A percentile compares a stretch with the other conserved stretches of the same genome.
phyloP scores from a whole-genome alignment of 2,113 vertebrate species.

The Grallaria varia region DNA sequence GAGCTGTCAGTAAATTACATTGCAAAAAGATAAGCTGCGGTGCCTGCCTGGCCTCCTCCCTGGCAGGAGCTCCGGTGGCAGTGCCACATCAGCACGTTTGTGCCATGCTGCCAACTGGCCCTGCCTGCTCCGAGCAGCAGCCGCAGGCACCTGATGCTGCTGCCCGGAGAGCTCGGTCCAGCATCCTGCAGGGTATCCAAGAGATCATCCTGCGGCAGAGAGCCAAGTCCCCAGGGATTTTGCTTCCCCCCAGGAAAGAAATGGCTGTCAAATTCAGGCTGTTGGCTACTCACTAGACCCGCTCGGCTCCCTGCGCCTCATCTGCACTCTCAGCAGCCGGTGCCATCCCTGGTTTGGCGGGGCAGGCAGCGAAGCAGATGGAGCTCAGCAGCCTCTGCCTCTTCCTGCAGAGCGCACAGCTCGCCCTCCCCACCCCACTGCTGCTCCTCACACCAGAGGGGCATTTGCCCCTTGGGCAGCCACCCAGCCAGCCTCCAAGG shows the following conservation, averaged over 20 bases:
- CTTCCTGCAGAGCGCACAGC: background rate
- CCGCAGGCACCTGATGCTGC: conserved; percentile 20
- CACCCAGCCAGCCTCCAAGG: background rate
- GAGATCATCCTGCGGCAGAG: background rate
- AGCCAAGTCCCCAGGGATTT: background rate
- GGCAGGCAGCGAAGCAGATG: background rate
- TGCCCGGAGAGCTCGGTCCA: background rate
- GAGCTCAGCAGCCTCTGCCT: background rate
- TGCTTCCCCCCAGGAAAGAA: background rate
- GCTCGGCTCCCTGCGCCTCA: background rate
- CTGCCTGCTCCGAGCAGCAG: background rate
- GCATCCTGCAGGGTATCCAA: background rate
- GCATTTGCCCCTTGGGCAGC: background rate
- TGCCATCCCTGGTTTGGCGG: background rate
- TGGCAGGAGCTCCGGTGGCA: background rate
- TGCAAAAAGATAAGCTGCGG: background rate
- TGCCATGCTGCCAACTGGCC: background rate
- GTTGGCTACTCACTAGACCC: background rate
- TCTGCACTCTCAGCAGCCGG: background rate
- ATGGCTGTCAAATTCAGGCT: background rate
- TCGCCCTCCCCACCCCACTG: accelerated
- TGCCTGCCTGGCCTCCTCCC: background rate
- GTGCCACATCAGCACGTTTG: conserved; percentile 13
- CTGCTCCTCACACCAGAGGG: background rate
- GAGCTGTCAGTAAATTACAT: conserved; percentile 2